Percentiles rank a stretch among this genome's conserved stretches.
Evolutionary conservation across 2,888 invertebrate genomes (phyloP).

Genomic region (Crepidodera aurea): DNA sequence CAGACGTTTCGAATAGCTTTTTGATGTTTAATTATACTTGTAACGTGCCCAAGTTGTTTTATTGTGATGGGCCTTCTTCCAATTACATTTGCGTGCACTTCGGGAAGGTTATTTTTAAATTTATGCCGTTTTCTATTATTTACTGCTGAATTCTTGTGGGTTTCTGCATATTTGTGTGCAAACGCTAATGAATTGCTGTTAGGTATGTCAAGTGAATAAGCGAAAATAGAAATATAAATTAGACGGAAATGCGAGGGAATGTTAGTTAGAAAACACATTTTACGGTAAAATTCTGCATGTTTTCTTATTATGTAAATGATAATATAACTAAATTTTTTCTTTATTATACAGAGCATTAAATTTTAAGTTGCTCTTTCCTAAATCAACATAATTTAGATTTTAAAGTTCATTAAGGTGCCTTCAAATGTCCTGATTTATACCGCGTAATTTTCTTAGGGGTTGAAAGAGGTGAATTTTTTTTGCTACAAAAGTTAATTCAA

Average conservation of each 20-base stretch:
- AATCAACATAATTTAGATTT: no score
- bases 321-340: no score
- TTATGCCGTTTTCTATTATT: constrained; percentile 43
- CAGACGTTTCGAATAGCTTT: constrained; percentile 53
- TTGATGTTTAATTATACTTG: constrained; percentile 57
- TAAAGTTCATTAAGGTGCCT: no score
- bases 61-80: constrained; percentile 49
- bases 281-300: background rate
- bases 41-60: constrained; percentile 47
- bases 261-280: background rate
- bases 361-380: no score
- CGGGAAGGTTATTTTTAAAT: constrained; percentile 49
- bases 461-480: no score
- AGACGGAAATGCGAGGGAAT: background rate
- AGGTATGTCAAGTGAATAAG: constrained; percentile 5
- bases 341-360: no score
- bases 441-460: no score
- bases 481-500: no score
- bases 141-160: constrained; percentile 35
- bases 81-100: constrained; percentile 43
- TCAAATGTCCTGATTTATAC: no score
- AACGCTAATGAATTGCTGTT: constrained; percentile 21
- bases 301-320: no score
- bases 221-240: constrained; percentile 10
- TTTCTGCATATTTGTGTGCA: constrained; percentile 41